These are phyloP conservation scores for Leiothrix lutea DNA, from an alignment of 2,113 vertebrate genomes.

Conservation along the genomic window DNA sequence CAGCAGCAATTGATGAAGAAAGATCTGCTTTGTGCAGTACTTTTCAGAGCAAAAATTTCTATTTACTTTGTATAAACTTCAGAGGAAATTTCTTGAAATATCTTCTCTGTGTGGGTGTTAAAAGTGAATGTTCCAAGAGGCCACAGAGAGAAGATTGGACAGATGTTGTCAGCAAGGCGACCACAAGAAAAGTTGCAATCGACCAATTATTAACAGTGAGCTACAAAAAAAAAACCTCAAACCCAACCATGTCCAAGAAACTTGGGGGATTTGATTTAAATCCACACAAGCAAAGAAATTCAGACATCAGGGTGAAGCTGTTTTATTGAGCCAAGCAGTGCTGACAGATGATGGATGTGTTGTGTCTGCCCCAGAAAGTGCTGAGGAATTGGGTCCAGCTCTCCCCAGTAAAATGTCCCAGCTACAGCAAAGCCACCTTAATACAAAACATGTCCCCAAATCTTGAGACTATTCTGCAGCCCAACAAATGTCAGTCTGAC, in stretches of 20 bases:
- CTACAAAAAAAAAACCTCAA: not conserved
- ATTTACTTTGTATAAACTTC: constrained; percentile 80
- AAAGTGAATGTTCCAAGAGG: constrained; percentile 75
- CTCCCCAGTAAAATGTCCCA: not conserved
- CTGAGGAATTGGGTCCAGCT: not conserved
- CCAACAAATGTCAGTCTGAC: not conserved
- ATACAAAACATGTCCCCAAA: not conserved
- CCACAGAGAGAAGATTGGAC: constrained; percentile 74
- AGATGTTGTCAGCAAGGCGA: constrained; percentile 74
- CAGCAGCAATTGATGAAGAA: constrained; percentile 22
- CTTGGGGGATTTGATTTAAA: constrained; percentile 19
- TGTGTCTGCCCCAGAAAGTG: not conserved
- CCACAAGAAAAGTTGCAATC: constrained; percentile 79
- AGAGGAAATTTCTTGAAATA: constrained; percentile 76
- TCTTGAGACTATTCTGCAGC: not conserved
- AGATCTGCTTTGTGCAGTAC: constrained; percentile 71
- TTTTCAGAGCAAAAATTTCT: constrained; percentile 59
- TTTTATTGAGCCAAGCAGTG: not conserved
- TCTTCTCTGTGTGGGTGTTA: constrained; percentile 76
- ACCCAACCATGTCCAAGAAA: not conserved
- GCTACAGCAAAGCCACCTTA: not conserved
- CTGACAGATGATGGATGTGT: not conserved
- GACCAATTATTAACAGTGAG: constrained; percentile 64
- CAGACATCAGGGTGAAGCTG: constrained; percentile 22
- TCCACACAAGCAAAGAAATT: constrained; percentile 31